Evolutionary conservation across 1,140 invertebrate species (phyloP).

Genomic region (Hypsibius dujardini): DNA sequence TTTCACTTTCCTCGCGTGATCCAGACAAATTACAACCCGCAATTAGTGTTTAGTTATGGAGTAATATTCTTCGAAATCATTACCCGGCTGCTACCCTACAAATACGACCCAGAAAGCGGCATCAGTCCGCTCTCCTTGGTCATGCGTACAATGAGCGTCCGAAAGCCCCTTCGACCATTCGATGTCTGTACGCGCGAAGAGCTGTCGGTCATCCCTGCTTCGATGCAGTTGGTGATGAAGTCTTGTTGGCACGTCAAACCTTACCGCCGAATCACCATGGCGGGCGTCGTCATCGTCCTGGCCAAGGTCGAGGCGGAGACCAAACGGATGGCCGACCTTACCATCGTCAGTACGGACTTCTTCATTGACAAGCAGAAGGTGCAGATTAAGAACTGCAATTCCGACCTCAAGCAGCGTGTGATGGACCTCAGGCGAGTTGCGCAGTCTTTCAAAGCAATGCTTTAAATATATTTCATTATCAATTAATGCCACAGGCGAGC

Average conservation of each 20-base stretch:
- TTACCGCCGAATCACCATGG: not conserved
- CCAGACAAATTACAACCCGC: not conserved
- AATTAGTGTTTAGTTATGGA: not conserved
- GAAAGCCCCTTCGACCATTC: constrained; percentile 6
- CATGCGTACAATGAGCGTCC: not conserved
- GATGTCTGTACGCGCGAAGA: not conserved
- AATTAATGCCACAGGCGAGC: not conserved
- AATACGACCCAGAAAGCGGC: not conserved
- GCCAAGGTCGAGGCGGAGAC: not conserved
- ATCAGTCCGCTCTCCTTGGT: not conserved
- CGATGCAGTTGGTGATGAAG: not conserved
- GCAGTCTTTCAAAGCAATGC: no score
- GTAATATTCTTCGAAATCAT: constrained; percentile 3
- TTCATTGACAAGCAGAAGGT: constrained; percentile 15
- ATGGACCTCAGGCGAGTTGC: not conserved
- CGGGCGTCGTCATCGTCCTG: not conserved
- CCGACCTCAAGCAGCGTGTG: constrained; percentile 6
- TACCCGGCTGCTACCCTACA: not conserved
- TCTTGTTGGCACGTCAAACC: constrained; percentile 16
- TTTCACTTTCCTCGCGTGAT: not conserved
- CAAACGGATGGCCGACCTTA: constrained; percentile 11
- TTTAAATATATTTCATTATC: no score
- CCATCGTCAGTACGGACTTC: constrained; percentile 12
- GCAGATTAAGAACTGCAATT: constrained; percentile 8
- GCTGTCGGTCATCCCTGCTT: not conserved